phyloP scores from a whole-genome alignment of 2,888 invertebrate species.

The Drosophila sordidula region DNA sequence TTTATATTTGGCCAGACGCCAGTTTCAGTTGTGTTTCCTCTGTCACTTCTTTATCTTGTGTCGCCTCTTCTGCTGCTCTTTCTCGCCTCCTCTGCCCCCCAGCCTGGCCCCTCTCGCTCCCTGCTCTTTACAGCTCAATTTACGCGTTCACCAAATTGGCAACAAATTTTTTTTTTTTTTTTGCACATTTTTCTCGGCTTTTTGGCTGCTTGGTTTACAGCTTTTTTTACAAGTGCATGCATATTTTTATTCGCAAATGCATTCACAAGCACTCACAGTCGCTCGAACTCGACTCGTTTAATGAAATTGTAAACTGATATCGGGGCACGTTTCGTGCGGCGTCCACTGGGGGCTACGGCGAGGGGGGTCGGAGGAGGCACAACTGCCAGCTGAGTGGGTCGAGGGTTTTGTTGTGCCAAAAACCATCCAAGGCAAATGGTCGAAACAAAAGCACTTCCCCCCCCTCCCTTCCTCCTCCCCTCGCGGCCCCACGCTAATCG shows the following conservation, averaged over 20 bases:
- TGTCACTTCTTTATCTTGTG: background rate
- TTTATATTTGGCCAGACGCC: constrained; percentile 62
- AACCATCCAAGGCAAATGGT: constrained; percentile 22
- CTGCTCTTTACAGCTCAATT: constrained; percentile 20
- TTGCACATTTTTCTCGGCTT: constrained; percentile 4
- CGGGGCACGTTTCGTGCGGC: constrained; percentile 57
- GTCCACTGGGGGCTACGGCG: background rate
- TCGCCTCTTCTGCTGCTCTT: no score
- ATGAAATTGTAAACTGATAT: constrained; percentile 66
- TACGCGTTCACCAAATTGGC: constrained; percentile 38
- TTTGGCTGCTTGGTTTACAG: constrained; percentile 23
- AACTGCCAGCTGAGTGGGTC: constrained; percentile 11
- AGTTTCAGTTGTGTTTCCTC: constrained; percentile 13
- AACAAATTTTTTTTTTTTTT: constrained; percentile 1
- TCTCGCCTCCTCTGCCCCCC: no score
- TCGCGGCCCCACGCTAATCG: background rate
- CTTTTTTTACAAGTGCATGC: constrained; percentile 30
- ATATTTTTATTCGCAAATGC: constrained; percentile 13
- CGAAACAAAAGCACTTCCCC: constrained; percentile 26
- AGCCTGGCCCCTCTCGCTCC: constrained; percentile 1
- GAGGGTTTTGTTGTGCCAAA: constrained; percentile 6
- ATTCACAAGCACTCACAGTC: constrained; percentile 4
- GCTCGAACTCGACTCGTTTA: constrained; percentile 8
- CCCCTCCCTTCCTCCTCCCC: background rate
- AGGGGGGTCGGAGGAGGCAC: background rate